Base-by-base conservation (phyloP, 2,888 invertebrate genomes). In the Steinernema carpocapsae region DNA sequence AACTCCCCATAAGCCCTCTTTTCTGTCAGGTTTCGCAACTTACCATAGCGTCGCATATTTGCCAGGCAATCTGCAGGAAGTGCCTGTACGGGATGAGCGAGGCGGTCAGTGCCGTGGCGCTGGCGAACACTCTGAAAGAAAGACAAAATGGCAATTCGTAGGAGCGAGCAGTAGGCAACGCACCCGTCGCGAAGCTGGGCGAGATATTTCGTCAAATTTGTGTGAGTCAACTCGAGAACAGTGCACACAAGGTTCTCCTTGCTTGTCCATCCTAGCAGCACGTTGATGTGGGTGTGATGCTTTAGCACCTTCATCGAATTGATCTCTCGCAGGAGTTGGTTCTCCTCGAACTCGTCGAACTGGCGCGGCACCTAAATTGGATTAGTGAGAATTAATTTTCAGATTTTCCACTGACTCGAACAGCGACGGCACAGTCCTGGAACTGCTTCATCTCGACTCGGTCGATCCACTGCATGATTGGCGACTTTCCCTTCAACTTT, bases 401-500 rank as follows among this genome's bases (percentile, higher is more conserved):
- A 19, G n/a, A 37, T 71, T 24, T 71, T 26, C 26, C 26, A 42
- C 52, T 46, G 19, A 79, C 80, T 17, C 83, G 37, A 19, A 83
- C 81, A 52, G 83, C 83, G 10, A 83, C 82, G 0, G 83, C 81
- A 72, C 83, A 83, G 71, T 83, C 83, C 56, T 83, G 83, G 70
- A 79, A 83, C 56, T 83, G 83, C 43, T 79, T 80, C 80, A 83
- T 80, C 71, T 83, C 83, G 14, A 80, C 74, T 42, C 81, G 73
- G 70, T 83, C 80, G 7, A 83, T 80, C 83, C 83, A 83, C 64
- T 82, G 81, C 79, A 82, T 80, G 1, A 83, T 81, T 7, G 83
- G 82, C 7, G 83, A 78, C 52, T 82, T 82, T 43, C 83, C 83
- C 59, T 80, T 80, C 51, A 83, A 74, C 75, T 82, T 82, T 14